Evolutionary conservation across 2,113 vertebrate genomes (phyloP).

Genomic region (Calidris pygmaea): DNA sequence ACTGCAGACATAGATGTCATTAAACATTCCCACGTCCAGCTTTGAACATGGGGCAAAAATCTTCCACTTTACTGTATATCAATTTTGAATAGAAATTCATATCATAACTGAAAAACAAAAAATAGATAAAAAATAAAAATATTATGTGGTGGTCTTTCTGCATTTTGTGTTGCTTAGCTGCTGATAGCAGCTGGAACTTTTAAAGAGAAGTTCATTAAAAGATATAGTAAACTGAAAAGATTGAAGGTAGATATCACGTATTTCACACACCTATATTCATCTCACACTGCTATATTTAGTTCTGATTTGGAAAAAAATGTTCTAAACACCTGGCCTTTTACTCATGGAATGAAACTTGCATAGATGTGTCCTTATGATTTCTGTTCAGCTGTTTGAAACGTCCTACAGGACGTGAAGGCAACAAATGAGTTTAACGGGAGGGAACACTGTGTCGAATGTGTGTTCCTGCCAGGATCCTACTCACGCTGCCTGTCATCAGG

Average conservation of each 20-base stretch:
- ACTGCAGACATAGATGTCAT: not conserved
- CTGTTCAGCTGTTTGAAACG: not conserved
- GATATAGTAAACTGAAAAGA: not conserved
- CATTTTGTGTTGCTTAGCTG: not conserved
- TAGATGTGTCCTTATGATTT: not conserved
- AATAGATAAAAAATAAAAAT: not conserved
- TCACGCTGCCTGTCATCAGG: not conserved
- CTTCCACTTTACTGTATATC: not conserved
- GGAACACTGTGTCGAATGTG: not conserved
- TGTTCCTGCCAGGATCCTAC: not conserved
- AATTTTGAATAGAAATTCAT: not conserved
- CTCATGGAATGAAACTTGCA: fast-evolving
- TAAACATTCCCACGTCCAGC: not conserved
- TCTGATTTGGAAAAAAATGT: not conserved
- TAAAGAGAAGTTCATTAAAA: not conserved
- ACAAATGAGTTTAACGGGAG: not conserved
- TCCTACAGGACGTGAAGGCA: not conserved
- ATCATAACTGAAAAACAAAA: not conserved
- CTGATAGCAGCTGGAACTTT: not conserved
- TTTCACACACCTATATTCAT: not conserved
- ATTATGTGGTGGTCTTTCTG: not conserved
- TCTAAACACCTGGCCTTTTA: not conserved
- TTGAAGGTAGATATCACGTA: not conserved
- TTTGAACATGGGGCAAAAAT: not conserved
- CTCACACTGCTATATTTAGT: not conserved